These are phyloP conservation scores for Daphoenositta chrysoptera DNA, from an alignment of 2,113 vertebrate species.

Conservation along the genomic window DNA sequence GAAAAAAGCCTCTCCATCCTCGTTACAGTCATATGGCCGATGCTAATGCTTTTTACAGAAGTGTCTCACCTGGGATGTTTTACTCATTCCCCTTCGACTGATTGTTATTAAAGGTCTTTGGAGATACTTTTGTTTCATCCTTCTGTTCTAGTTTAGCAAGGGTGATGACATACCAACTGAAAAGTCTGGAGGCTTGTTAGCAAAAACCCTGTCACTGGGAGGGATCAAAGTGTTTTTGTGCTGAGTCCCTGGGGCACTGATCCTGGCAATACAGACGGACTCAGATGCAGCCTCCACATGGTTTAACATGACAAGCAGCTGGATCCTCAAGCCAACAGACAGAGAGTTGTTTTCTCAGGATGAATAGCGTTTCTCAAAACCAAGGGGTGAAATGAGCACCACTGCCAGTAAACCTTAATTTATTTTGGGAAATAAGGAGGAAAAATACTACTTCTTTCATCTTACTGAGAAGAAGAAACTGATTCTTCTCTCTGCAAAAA, in stretches of 20 bases:
- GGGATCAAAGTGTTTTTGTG: conserved; percentile 72
- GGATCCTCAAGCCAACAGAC: conserved; percentile 55
- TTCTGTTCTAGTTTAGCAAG: conserved; percentile 65
- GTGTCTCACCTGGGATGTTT: conserved; percentile 53
- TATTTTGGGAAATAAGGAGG: background rate
- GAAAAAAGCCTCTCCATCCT: background rate
- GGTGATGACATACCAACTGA: conserved; percentile 73
- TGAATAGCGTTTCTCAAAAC: conserved; percentile 45
- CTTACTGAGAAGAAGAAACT: background rate
- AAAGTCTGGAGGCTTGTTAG: conserved; percentile 79
- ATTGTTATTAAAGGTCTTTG: conserved; percentile 71
- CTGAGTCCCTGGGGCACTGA: conserved; percentile 65
- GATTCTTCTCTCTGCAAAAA: background rate
- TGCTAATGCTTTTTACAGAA: background rate
- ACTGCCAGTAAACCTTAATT: background rate
- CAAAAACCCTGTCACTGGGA: conserved; percentile 70
- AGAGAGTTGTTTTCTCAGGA: conserved; percentile 36
- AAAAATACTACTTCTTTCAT: background rate
- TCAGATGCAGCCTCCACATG: conserved; percentile 49
- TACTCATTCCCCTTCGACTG: conserved; percentile 60
- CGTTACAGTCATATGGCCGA: background rate
- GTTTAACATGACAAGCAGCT: conserved; percentile 71
- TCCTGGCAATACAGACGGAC: conserved; percentile 68
- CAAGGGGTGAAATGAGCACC: background rate
- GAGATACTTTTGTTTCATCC: conserved; percentile 71